Evolutionary conservation across 2,888 invertebrate genomes (phyloP), one percentile per base, ranked within the genome.

Genomic region (Orgyia antiqua): DNA sequence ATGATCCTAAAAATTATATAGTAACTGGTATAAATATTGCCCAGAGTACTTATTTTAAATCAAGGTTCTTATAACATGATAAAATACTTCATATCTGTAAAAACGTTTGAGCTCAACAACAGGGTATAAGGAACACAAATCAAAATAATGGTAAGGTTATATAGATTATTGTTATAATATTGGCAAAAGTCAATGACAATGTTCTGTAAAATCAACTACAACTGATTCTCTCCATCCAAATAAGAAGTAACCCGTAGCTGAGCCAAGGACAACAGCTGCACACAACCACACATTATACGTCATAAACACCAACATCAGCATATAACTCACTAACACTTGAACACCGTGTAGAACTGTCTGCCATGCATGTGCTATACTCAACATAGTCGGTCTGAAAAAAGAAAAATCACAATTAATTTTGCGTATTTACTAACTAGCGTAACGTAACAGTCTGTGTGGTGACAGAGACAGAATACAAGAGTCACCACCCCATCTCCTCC

Each of bases 291-390:
- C 92, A 68, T 98, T 98, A 89, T 96, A 98, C 1, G 97, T 97
- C 98, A 98, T 98, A 72, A 98, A 97, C 52, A 97, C 94, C 71
- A 98, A 86, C 98, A 98, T 98, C 28, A 98, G 88, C 78, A 97
- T 92, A 79, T 98, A 97, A 51, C 96, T 95, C 42, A 97, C 87
- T 35, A 95, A 89, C 62, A 98, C 94, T 83, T 97, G 97, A 10
- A 97, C 62, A 41, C 96, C 92, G 68, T 98, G 97, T 10, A 98
- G 89, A 27, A 92, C 76, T 9, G 97, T 97, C 80, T 98, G 97
- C 75, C 93, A 91, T 33, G 90, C 89, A 73, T 98, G 97, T 68
- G 93, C 91, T 57, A 87, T 72, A 58, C 95, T 96, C 63, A 94
- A 71, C 93, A 96, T 95, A 39, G 92, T 92, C 27, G 93, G 94